Base-by-base conservation (phyloP, 2,797 vertebrate species). In the Scarus forsteni region DNA sequence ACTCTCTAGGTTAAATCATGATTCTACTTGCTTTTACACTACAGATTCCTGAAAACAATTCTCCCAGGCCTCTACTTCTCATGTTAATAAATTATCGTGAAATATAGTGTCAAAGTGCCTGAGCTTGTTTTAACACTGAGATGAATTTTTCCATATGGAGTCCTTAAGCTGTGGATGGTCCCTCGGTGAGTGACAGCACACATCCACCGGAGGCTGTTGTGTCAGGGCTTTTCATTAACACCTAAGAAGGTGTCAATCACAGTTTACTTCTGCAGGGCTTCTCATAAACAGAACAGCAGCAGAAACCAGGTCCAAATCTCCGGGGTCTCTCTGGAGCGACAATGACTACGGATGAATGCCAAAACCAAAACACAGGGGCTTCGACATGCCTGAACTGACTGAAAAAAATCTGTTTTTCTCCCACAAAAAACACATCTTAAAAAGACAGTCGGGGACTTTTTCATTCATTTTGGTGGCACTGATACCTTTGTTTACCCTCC, bases 191-290 rank as follows among this genome's bases (percentile, higher is more conserved):
- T 79, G 85, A 68, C 79, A 80, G 62, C 73, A 74, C 82, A 77
- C 59, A 66, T 78, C 35, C 70, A 78, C 61, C 77, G 72, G 63
- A 75, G 76, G 77, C 87, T 83, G 84, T 59, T 75, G 77, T 80
- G 78, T 80, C 67, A 61, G 59, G 76, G 69, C 77, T 86, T 92
- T 92, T 93, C 89, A 93, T 93, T 92, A 92, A 87, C 92, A 91
- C 91, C 87, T 91, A 60, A 67, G 60, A 83, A 89, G 78, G 88
- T 90, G 92, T 90, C 89, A 88, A 66, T 88, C 84, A 84, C 87
- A 78, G 79, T 77, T 84, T 83, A 59, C 55, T 61, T 80, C 79
- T 38, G 68, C 16, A 8, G 56, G 66, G 68, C 57, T 65, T 38
- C 81, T 89, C 79, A 90, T 90, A 89, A 91, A 88, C 84, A 84